Evolutionary conservation across 1,140 invertebrate species (phyloP).

Genomic region (Orius insidiosus): DNA sequence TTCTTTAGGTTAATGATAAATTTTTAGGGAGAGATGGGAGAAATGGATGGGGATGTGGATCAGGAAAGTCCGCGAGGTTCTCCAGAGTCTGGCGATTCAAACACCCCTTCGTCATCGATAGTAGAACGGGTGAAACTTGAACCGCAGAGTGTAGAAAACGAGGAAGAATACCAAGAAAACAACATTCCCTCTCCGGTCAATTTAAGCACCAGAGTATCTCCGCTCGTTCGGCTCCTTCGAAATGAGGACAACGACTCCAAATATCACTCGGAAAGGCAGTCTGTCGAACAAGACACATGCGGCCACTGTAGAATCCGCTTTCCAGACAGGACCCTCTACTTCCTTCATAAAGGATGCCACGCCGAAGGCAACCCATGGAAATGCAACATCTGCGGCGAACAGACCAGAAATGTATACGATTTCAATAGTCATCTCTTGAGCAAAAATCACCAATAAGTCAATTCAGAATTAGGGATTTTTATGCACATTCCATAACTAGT

Average conservation of each 20-base stretch:
- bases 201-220: constrained; percentile 39
- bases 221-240: constrained; percentile 59
- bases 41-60: constrained; percentile 17
- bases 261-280: too few relatives aligned
- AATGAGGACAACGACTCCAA: constrained; percentile 42
- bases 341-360: constrained; percentile 93
- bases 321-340: constrained; percentile 86
- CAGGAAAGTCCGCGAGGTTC: constrained; percentile 39
- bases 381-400: constrained; percentile 91
- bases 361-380: constrained; percentile 94
- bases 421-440: constrained; percentile 92
- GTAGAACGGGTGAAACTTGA: constrained; percentile 3
- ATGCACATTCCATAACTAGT: too few relatives aligned
- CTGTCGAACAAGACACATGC: constrained; percentile 13
- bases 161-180: too few relatives aligned
- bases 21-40: too few relatives aligned
- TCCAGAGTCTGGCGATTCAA: constrained; percentile 57
- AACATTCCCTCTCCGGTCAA: constrained; percentile 19
- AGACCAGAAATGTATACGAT: constrained; percentile 83
- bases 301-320: constrained; percentile 85
- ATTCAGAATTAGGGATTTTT: too few relatives aligned
- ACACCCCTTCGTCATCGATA: constrained; percentile 46
- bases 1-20: constrained; percentile 26
- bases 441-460: constrained; percentile 62
- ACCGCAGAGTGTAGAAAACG: not conserved